Evolutionary conservation across 2,797 vertebrate genomes (phyloP), one percentile per base, ranked within the genome.

Genomic region (Psittacula derbiana): DNA sequence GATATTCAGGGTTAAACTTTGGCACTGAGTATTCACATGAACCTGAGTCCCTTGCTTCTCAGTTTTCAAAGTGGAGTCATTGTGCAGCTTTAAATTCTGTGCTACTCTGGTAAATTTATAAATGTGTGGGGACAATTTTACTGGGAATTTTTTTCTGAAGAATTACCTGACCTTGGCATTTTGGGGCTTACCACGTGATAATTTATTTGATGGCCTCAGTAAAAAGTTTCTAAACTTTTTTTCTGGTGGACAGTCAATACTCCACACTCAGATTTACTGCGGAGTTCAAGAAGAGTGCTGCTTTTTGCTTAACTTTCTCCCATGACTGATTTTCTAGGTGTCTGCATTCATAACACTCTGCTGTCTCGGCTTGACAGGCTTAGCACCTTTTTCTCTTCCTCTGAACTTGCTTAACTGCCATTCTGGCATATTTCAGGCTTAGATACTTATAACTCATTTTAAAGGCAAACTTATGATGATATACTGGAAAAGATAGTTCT

Each of bases 401-500:
- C 71, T 88, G 79, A 92, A 69, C 82, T 89, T 94, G 66, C 75
- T 76, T 85, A 89, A 80, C 72, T 93, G 69, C 84, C 28, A 1
- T 69, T 86, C 85, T 85, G 50, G 83, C 64, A 25, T 74, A 93
- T 95, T 96, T 93, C 83, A 90, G 70, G 76, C 80, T 88, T 89
- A 90, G 57, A 94, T 88, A 94, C 83, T 92, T 93, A 61, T 88
- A 94, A 94, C 31, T 96, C 92, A 73, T 89, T 90, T 93, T 95
- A 90, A 95, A 88, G 66, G 64, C 90, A 88, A 90, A 81, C 80
- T 95, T 93, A 69, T 19, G 79, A 76, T 90, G 76, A 79, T 78
- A 12, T 81, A 53, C 73, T 86, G 70, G 71, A 43, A 64, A 89
- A 74, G 86, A 41, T 17, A 74, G 78, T 83, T 78, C 81, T 95